These are phyloP conservation scores for Loris lydekkerianus DNA, from an alignment of 2,797 vertebrate species.

Conservation along the genomic window DNA sequence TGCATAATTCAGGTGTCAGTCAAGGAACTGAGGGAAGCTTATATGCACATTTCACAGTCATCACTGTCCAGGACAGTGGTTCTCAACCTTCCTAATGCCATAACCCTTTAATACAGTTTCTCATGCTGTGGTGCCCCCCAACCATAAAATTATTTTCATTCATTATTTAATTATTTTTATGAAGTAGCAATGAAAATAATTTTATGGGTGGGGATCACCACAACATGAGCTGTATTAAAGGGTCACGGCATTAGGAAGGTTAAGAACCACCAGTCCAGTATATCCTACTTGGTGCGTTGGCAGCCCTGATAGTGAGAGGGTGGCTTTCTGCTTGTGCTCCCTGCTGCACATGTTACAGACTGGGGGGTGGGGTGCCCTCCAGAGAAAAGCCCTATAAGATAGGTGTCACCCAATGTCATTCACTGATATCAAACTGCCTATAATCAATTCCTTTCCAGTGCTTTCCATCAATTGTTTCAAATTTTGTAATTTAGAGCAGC, in stretches of 20 bases:
- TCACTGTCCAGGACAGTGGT: not conserved
- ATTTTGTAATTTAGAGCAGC: not conserved
- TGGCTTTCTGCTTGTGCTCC: constrained; percentile 7
- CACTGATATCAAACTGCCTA: not conserved
- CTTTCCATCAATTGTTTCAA: not conserved
- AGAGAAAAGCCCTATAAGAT: not conserved
- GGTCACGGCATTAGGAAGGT: too few species aligned
- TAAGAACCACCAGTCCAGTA: too few species aligned
- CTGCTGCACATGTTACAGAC: not conserved
- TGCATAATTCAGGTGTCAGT: not conserved
- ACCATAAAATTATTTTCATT: too few species aligned
- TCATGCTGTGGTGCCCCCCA: too few species aligned
- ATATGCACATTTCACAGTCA: not conserved
- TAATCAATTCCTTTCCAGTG: not conserved
- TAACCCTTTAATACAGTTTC: too few species aligned
- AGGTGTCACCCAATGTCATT: not conserved
- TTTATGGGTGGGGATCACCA: too few species aligned
- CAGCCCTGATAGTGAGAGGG: not conserved
- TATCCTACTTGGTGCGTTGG: not conserved
- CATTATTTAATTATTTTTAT: too few species aligned
- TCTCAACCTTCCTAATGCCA: too few species aligned
- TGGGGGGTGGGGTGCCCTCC: not conserved
- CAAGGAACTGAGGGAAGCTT: not conserved
- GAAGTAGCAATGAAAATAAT: too few species aligned
- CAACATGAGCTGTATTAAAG: too few species aligned